Evolutionary conservation across 2,888 invertebrate species (phyloP).

Genomic region (Scelioninae gen. 2): DNA sequence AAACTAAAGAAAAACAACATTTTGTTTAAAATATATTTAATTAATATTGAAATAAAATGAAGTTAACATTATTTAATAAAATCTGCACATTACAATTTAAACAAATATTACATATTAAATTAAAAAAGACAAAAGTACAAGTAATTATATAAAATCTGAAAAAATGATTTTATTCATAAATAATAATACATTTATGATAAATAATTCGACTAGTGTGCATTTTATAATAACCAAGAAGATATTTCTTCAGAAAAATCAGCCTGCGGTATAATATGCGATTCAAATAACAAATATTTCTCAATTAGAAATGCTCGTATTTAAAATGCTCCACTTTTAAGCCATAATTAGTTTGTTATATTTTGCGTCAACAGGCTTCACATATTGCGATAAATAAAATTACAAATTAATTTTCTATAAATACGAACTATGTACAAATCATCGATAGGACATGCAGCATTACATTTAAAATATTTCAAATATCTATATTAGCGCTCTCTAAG

Average conservation of each 20-base stretch:
- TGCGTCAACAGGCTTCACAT: constrained; percentile 5
- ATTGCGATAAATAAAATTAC: constrained; percentile 58
- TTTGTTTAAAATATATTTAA: too few species aligned
- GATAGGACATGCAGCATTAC: constrained; percentile 71
- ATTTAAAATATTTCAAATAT: constrained; percentile 62
- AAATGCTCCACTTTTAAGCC: constrained; percentile 42
- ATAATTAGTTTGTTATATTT: constrained; percentile 61
- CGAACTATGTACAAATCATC: constrained; percentile 73
- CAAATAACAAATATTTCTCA: constrained; percentile 56
- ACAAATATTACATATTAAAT: too few species aligned
- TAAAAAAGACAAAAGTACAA: too few species aligned
- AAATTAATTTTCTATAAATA: constrained; percentile 73
- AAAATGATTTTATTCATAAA: too few species aligned
- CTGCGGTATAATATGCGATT: constrained; percentile 7
- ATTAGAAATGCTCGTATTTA: constrained; percentile 62
- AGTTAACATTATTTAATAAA: too few species aligned
- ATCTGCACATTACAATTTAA: too few species aligned
- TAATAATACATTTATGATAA: too few species aligned
- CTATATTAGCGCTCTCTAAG: constrained; percentile 63
- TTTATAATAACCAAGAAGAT: too few species aligned
- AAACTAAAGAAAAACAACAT: too few species aligned
- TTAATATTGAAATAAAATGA: too few species aligned
- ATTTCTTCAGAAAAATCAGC: neutral
- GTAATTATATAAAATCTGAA: too few species aligned
- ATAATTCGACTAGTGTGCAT: too few species aligned